Conservation (phyloP, 2,113 vertebrate species). For the Myocastor coypus region DNA sequence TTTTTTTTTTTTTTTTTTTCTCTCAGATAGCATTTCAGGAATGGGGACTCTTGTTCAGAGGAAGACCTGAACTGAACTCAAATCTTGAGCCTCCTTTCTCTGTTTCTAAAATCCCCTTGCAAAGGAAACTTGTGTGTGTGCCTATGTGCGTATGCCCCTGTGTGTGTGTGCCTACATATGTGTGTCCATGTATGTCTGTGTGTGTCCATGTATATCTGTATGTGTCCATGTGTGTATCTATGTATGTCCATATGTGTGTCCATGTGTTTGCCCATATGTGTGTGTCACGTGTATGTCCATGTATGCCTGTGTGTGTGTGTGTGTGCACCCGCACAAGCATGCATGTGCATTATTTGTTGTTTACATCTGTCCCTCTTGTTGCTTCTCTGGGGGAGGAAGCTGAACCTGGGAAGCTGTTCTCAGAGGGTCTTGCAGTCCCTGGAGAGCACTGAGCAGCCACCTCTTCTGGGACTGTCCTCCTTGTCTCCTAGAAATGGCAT, state of each 20-base stretch:
- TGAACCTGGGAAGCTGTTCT: conserved; percentile 60
- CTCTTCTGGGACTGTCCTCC: conserved; percentile 1
- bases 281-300: too few species aligned
- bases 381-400: conserved; percentile 53
- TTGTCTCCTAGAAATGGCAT: conserved; percentile 59
- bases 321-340: not conserved
- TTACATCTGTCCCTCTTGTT: conserved; percentile 32
- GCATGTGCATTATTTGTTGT: not conserved
- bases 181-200: not conserved
- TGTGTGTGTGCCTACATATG: too few species aligned
- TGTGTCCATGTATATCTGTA: too few species aligned
- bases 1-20: conserved; percentile 69
- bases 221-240: too few species aligned
- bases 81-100: conserved; percentile 42
- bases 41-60: conserved; percentile 62
- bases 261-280: too few species aligned
- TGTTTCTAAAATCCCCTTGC: conserved; percentile 67
- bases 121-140: conserved; percentile 53
- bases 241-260: too few species aligned
- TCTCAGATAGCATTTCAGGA: conserved; percentile 68
- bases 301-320: too few species aligned
- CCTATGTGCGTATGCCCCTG: too few species aligned
- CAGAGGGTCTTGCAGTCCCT: conserved; percentile 14
- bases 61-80: conserved; percentile 75
- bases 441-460: conserved; percentile 10